phyloP scores from a whole-genome alignment of 2,113 vertebrate genomes.

The Eleginops maclovinus region DNA sequence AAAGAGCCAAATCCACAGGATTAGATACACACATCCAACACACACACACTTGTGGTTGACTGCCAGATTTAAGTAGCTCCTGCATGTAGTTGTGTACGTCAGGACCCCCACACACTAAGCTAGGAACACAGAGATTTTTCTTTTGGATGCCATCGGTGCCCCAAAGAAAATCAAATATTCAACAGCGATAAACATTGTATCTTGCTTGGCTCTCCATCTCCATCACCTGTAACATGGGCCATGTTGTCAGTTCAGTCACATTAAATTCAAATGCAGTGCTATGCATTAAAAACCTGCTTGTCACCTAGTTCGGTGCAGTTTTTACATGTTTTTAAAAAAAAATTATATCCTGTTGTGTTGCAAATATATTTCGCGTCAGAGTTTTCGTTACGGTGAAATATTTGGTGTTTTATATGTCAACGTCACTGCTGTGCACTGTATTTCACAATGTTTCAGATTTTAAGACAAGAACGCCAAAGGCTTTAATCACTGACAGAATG shows the following conservation, averaged over 20 bases:
- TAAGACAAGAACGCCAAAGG: too few relatives aligned
- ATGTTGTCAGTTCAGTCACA: not conserved
- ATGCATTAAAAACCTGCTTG: not conserved
- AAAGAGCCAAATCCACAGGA: too few relatives aligned
- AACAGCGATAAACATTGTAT: slow-evolving; percentile 10
- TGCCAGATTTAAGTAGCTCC: too few relatives aligned
- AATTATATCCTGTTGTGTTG: not conserved
- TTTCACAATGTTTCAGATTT: too few relatives aligned
- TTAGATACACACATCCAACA: too few relatives aligned
- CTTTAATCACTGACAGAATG: too few relatives aligned
- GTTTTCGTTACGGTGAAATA: not conserved
- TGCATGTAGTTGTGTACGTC: not conserved
- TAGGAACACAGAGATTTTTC: not conserved
- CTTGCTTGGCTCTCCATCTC: slow-evolving; percentile 7
- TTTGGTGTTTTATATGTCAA: too few relatives aligned
- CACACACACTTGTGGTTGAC: too few relatives aligned
- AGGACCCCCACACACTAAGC: not conserved
- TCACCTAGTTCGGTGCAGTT: not conserved
- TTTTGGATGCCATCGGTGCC: too few relatives aligned
- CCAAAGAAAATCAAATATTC: slow-evolving; percentile 48
- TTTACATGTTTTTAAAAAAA: not conserved
- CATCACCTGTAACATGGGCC: not conserved
- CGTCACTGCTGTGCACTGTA: too few relatives aligned
- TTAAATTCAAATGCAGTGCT: not conserved
- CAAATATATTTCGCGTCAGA: not conserved